Base-by-base conservation (phyloP, 2,888 invertebrate species). In the Pycnomerus fuliginosus region DNA sequence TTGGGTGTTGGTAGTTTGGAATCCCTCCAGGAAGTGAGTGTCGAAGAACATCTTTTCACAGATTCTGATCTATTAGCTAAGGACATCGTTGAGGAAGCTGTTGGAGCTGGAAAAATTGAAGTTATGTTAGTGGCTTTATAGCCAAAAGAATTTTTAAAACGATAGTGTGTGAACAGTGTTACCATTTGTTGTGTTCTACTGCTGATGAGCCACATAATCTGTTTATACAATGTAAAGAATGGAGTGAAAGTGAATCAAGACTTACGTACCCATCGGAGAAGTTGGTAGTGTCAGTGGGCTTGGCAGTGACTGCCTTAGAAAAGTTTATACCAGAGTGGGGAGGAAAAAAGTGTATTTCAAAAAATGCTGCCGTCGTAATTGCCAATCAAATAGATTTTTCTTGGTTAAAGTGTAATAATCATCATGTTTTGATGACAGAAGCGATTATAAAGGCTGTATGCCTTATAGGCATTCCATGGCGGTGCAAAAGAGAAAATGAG, bases 251-350 rank as follows among this genome's bases (percentile, higher is more conserved):
- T 4, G 20, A 30, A 7, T 3, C 11, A 16, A 29, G 22, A 23
- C 17, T 36, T 12, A 17, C 36, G n/a, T 24, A 44, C n/a, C 27
- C 17, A 15, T 44, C 44, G 29, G 40, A 39, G 28, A 37, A 39
- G 12, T 35, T 35, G 10, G 35, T 35, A 10, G 35, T 35, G 35
- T 12, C 25, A n/a, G 35, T 35, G 3, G 35, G 35, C 12, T 24
- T 4, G 22, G 17, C 32, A 16, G 17, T 32, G 3, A 32, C 32
- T 10, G 10, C 5, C 5, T 10, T 32, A 11, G 32, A 32, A 11
- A 17, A 17, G 3, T n/a, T 32, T 12, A 7, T 32, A 8, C 32
- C 32, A 17, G 4, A 10, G 7, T 11, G 4, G 5, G 3, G 32
- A 17, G 32, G 32, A 10, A 16, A 17, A 11, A 16, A 16, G 7